phyloP scores from a whole-genome alignment of 2,113 vertebrate genomes.

The Ondatra zibethicus region DNA sequence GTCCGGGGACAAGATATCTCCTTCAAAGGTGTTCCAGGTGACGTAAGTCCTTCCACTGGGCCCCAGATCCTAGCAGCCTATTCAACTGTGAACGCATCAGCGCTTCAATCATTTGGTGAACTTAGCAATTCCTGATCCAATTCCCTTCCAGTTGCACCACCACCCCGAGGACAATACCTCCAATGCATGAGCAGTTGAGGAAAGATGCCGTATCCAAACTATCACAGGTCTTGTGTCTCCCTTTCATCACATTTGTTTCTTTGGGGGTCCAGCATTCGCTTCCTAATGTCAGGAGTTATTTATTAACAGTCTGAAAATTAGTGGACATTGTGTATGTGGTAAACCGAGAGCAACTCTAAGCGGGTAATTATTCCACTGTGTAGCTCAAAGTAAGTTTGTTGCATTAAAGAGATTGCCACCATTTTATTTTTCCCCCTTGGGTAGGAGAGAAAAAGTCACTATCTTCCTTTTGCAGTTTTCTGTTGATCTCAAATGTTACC shows the following conservation, averaged over 20 bases:
- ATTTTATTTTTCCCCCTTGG: slow-evolving; percentile 4
- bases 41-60: not conserved
- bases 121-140: not conserved
- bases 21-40: not conserved
- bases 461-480: not conserved
- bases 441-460: slow-evolving; percentile 31
- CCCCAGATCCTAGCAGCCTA: not conserved
- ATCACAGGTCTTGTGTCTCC: not conserved
- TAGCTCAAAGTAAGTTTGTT: slow-evolving; percentile 5
- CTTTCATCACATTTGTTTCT: slow-evolving; percentile 38
- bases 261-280: not conserved
- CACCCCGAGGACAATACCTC: fast-evolving
- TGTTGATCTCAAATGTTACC: slow-evolving; percentile 45
- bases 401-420: slow-evolving; percentile 6
- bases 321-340: not conserved
- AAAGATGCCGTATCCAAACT: too few species aligned
- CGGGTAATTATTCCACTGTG: slow-evolving; percentile 2
- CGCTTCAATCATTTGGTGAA: not conserved
- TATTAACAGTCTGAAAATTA: slow-evolving; percentile 39
- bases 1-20: not conserved
- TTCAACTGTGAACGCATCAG: not conserved
- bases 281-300: slow-evolving; percentile 20
- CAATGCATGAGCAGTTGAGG: not conserved
- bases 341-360: not conserved
- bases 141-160: not conserved